phyloP scores from a whole-genome alignment of 2,113 vertebrate species.

The Thryonomys swinderianus region DNA sequence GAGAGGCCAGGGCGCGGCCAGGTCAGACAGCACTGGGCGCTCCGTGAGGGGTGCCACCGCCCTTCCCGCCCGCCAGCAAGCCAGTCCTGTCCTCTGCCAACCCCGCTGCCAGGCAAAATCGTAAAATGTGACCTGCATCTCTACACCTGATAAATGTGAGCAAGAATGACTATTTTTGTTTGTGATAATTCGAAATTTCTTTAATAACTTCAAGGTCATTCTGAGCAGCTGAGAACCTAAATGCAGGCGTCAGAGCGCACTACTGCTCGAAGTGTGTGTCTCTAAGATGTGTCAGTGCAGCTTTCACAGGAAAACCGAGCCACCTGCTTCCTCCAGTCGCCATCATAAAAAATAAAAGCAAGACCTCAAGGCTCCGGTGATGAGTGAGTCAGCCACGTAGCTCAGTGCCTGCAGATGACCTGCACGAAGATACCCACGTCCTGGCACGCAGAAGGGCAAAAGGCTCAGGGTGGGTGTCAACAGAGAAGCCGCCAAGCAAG shows the following conservation, averaged over 20 bases:
- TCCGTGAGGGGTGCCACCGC: not conserved
- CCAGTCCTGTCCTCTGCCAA: not conserved
- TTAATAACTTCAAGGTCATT: not conserved
- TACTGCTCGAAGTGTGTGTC: not conserved
- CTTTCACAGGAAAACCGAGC: not conserved
- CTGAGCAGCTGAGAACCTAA: not conserved
- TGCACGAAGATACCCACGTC: not conserved
- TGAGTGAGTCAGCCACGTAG: not conserved
- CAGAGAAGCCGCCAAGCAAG: not conserved
- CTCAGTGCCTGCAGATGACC: not conserved
- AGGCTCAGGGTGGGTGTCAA: fast-evolving
- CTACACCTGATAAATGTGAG: not conserved
- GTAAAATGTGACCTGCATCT: not conserved
- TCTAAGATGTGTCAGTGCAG: not conserved
- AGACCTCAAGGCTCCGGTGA: not conserved
- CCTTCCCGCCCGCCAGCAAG: not conserved
- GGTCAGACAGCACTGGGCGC: not conserved
- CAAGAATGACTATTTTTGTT: not conserved
- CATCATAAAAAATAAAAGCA: conserved; percentile 26
- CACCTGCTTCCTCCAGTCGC: not conserved
- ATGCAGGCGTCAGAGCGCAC: not conserved
- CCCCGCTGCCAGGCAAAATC: not conserved
- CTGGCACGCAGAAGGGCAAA: not conserved
- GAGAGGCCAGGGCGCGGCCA: not conserved
- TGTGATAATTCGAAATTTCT: not conserved